A percentile compares a stretch with the other conserved stretches of the same genome.
phyloP scores from a whole-genome alignment of 1,140 invertebrate species.

The Hycleus cichorii region DNA sequence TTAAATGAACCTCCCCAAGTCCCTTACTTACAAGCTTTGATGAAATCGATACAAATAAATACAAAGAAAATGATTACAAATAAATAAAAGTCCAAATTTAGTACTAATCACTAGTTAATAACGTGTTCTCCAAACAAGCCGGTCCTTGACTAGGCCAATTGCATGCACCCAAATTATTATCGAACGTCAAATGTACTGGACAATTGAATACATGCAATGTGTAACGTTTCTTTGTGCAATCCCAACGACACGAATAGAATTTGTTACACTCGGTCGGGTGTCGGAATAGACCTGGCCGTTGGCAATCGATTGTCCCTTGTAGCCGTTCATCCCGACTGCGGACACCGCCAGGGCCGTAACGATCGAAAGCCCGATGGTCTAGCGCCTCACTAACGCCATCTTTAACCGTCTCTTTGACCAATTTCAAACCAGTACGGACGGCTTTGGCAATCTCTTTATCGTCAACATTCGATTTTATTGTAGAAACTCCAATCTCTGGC shows the following conservation, averaged over 20 bases:
- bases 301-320: conserved; percentile 59
- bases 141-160: conserved; percentile 79
- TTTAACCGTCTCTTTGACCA: conserved; percentile 28
- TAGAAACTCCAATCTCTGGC: conserved; percentile 19
- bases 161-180: conserved; percentile 64
- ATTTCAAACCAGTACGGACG: conserved; percentile 24
- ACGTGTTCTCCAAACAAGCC: conserved; percentile 63
- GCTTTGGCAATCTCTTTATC: conserved; percentile 24
- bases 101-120: conserved; percentile 39
- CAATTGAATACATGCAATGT: conserved; percentile 75
- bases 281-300: conserved; percentile 70
- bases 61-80: conserved; percentile 2
- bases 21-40: no score
- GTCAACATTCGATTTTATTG: conserved; percentile 4
- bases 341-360: conserved; percentile 48
- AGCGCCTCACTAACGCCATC: conserved; percentile 24
- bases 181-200: conserved; percentile 72
- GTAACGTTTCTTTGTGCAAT: conserved; percentile 68
- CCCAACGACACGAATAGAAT: conserved; percentile 80
- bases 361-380: conserved; percentile 39
- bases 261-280: conserved; percentile 77
- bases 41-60: conserved; percentile 3
- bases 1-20: no score
- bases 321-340: conserved; percentile 51
- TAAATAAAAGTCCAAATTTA: not conserved